These are phyloP conservation scores for Nicator chloris DNA, from an alignment of 2,113 vertebrate species.

Conservation along the genomic window DNA sequence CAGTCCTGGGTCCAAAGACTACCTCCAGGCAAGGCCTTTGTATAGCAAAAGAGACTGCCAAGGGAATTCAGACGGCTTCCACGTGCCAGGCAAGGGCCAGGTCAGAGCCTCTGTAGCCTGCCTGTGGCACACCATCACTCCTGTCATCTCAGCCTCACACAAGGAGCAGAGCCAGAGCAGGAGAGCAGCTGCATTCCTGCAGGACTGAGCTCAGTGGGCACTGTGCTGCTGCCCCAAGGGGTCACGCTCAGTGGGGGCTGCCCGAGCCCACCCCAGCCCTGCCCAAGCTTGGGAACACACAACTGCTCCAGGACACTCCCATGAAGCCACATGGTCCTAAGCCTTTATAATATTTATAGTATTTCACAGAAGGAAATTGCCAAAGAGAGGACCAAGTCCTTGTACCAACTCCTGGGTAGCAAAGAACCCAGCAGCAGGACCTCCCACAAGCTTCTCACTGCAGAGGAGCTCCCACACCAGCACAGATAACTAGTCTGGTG, in stretches of 20 bases:
- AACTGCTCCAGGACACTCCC: neutral
- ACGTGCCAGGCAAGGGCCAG: neutral
- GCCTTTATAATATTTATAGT: neutral
- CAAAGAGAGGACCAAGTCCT: neutral
- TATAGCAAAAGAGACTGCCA: neutral
- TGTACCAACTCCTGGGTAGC: neutral
- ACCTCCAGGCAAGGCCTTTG: neutral
- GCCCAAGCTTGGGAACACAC: neutral
- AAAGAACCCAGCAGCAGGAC: neutral
- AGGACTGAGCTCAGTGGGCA: neutral
- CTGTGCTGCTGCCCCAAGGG: rapidly evolving
- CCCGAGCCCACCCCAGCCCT: neutral
- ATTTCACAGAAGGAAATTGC: neutral
- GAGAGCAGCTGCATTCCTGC: rapidly evolving
- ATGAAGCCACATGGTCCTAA: neutral
- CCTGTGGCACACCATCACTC: neutral
- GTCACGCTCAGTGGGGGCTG: neutral
- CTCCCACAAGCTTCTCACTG: neutral
- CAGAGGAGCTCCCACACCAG: neutral
- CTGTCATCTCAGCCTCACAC: neutral
- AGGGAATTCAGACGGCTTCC: neutral
- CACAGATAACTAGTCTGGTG: neutral
- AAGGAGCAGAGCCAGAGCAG: neutral
- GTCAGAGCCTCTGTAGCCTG: neutral
- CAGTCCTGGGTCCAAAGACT: neutral